Evolutionary conservation across 2,888 invertebrate species (phyloP).

Genomic region (Pollenia angustigena): DNA sequence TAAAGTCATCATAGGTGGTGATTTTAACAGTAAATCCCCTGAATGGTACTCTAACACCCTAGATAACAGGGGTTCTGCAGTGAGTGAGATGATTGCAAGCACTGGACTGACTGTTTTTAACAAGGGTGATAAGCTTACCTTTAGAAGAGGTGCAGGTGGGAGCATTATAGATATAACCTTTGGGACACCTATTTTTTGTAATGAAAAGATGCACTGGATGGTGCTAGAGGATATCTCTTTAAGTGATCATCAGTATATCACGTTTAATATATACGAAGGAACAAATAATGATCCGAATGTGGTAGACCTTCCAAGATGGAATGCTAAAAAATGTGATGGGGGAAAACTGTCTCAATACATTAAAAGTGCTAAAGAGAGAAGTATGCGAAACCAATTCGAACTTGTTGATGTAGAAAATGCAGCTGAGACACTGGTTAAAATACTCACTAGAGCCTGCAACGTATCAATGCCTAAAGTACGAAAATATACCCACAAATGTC

Average conservation of each 20-base stretch:
- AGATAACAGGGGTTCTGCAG: background rate
- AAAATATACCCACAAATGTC: too few relatives aligned
- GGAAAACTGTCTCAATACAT: too few relatives aligned
- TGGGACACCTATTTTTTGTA: background rate
- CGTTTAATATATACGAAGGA: background rate
- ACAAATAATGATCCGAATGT: background rate
- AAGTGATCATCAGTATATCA: conserved; percentile 1
- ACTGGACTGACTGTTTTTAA: background rate
- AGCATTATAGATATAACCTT: background rate
- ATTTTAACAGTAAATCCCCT: too few relatives aligned
- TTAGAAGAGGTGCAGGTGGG: background rate
- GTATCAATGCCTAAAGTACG: too few relatives aligned
- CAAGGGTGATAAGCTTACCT: background rate
- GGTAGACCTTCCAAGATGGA: background rate
- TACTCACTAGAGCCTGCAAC: background rate
- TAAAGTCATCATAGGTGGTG: background rate
- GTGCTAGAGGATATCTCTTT: background rate
- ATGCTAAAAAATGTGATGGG: background rate
- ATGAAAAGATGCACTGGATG: background rate
- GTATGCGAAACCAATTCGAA: too few relatives aligned
- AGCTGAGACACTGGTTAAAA: background rate
- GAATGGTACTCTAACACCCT: too few relatives aligned
- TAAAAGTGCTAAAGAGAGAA: too few relatives aligned
- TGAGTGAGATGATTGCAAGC: background rate
- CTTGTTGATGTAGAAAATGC: too few relatives aligned